Conservation (phyloP, 2,888 invertebrate genomes). For the Ophion obscuratus region DNA sequence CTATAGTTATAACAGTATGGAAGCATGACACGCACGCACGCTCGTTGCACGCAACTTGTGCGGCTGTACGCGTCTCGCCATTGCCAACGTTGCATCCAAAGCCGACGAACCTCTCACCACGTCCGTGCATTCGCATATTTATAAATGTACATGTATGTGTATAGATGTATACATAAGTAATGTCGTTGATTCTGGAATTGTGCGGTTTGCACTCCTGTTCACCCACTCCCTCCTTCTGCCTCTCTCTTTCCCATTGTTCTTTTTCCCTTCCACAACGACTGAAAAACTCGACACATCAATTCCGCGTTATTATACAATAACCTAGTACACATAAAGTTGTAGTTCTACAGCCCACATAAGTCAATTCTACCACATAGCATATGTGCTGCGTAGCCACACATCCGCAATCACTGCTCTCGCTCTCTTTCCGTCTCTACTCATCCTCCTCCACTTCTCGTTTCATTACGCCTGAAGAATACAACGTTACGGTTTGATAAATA, state of each 20-base stretch:
- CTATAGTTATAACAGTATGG: conserved; percentile 60
- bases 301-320: conserved; percentile 45
- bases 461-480: conserved; percentile 34
- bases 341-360: conserved; percentile 65
- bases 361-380: conserved; percentile 71
- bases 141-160: conserved; percentile 12
- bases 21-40: conserved; percentile 73
- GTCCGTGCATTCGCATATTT: conserved; percentile 33
- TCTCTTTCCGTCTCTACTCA: background rate
- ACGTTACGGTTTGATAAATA: conserved; percentile 31
- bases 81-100: conserved; percentile 46
- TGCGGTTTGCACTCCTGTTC: conserved; percentile 28
- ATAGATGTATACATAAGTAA: conserved; percentile 17
- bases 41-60: conserved; percentile 66
- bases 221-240: background rate
- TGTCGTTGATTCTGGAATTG: conserved; percentile 51
- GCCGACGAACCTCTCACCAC: conserved; percentile 50
- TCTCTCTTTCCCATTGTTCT: conserved; percentile 17
- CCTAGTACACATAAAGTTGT: conserved; percentile 52
- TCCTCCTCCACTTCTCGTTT: background rate
- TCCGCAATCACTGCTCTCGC: conserved; percentile 69
- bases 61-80: conserved; percentile 58
- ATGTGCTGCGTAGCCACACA: conserved; percentile 70
- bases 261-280: conserved; percentile 39
- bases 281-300: conserved; percentile 57